Base-by-base conservation (phyloP, 2,888 invertebrate genomes). In the Harpagoxenus sublaevis region DNA sequence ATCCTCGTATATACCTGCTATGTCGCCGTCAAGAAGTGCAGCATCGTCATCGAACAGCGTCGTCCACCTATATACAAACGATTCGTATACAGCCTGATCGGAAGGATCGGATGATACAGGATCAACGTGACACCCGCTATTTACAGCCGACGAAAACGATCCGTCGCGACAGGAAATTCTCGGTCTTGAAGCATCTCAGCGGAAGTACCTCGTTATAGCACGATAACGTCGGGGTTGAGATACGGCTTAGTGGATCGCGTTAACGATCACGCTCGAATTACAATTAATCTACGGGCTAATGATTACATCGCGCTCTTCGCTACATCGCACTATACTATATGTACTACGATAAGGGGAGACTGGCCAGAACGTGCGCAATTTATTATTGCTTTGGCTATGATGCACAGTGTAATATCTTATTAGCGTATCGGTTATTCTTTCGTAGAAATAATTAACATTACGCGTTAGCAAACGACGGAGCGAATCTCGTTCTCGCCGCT, bases 361-460 rank as follows among this genome's bases (percentile, higher is more conserved):
- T 89, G 89, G 86, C 88, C 78, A 53, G 57, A 83, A 88, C 23
- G 68, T 89, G 88, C 39, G 79, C 89, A 89, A 89, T 85, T 82
- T 53, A 63, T 88, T 87, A 88, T 88, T 89, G 89, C 89, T 88
- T 88, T 66, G 78, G 60, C 73, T 78, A 81, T 60, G 74, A 81
- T 23, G 60, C 57, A 12, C 73, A 81, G 35, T 68, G 31, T 73
- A 60, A 73, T 81, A 60, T 81, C n/a, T 51, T 60, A 57, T 42
- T 81, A 81, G 45, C 4, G 8, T 60, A 73, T 65, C 28, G 48
- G 31, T n/a, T 63, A 63, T 23, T 55, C 39, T 48, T n/a, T 68
- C 48, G 60, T 62, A 74, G 60, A 74, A 60, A 81, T n/a, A 51
- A 60, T 78, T 48, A 60, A 81, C 18, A 31, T 68, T 70, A 71